Evolutionary conservation across 2,113 vertebrate genomes (phyloP).

Genomic region (Muntiacus reevesi): DNA sequence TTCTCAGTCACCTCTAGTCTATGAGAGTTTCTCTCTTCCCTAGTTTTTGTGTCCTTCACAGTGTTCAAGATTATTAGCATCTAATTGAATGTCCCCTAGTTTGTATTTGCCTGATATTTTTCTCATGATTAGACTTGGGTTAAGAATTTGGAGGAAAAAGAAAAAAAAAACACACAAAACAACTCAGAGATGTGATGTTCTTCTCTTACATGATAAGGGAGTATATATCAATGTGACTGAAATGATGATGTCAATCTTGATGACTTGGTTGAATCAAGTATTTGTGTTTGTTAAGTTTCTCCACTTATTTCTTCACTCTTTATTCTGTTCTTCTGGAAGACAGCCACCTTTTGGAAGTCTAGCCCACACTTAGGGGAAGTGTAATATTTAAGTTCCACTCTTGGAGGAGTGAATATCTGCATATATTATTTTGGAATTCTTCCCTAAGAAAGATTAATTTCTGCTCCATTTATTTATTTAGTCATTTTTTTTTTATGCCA

Average conservation of each 20-base stretch:
- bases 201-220: neutral
- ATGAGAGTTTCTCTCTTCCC: neutral
- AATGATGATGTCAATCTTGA: neutral
- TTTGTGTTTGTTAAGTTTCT: neutral
- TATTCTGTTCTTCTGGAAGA: neutral
- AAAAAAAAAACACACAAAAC: too few species aligned
- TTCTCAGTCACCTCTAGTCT: neutral
- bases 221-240: neutral
- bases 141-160: neutral
- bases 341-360: neutral
- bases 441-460: neutral
- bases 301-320: neutral
- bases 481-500: neutral
- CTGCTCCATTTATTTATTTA: neutral
- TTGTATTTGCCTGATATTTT: neutral
- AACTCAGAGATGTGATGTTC: neutral
- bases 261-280: neutral
- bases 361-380: neutral
- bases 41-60: neutral
- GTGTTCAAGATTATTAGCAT: neutral
- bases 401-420: neutral
- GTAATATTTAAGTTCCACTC: neutral
- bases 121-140: neutral
- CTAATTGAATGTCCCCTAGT: neutral
- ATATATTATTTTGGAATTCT: neutral